Base-by-base conservation (phyloP, 2,113 vertebrate species). In the Elephas maximus region DNA sequence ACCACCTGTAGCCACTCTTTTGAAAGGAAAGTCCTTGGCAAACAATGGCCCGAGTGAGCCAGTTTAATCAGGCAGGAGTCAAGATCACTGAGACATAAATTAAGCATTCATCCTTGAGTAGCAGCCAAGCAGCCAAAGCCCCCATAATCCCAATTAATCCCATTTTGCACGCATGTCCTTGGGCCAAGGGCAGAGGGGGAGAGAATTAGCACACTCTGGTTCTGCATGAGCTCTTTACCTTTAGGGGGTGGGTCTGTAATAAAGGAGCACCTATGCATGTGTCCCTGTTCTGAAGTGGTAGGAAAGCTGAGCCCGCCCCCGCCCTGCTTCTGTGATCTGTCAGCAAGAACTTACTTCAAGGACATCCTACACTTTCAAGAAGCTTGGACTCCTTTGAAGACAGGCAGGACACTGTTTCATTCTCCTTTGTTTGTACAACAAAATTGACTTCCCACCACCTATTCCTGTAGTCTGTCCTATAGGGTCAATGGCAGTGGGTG, bases 141-240 rank as follows among this genome's bases (percentile, higher is more conserved):
- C 92, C 97, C 96, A 97, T 98, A 98, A 98, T 98, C 98, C 98
- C 98, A 98, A 98, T 98, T 97, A 98, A 98, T 98, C 98, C 98
- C 97, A 97, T 97, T 98, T 98, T 95, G 97, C 95, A 73, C 2
- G 1, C 94, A 71, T 95, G 97, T 83, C 98, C 98, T 98, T 98
- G 97, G 83, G 90, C 96, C 95, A 98, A 98, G 97, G 97, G 93
- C 97, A 97, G 97, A 94, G 90, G 93, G 87, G 94, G 93, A 98
- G 94, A 88, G 69, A 96, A 95, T 97, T 82, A 93, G 78, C 85
- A 90, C 96, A 37, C 0, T n/a, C 30, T 57, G 96, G 98, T 98
- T 98, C 97, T 60, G 90, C 98, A 95, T 98, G 96, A 97, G 97
- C 97, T 98, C 98, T 88, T 79, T 88, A 97, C 95, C 97, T 97